Base-by-base conservation (phyloP, 37 sponge, comb jelly and placozoan genomes). In the Chondrosia reniformis region DNA sequence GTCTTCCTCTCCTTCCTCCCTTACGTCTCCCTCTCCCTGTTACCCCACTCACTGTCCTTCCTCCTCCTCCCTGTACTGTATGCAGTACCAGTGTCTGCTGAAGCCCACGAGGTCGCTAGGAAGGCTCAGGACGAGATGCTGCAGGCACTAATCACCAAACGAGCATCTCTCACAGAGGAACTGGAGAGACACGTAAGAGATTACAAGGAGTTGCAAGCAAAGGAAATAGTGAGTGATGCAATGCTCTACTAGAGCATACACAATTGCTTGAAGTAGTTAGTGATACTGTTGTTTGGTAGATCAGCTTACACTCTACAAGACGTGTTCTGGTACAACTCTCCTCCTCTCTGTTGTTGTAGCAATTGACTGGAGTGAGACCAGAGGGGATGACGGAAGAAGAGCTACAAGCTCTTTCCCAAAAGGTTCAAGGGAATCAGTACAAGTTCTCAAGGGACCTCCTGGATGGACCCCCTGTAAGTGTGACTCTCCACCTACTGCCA, bases 161-260 rank as follows among this genome's bases (percentile, higher is more conserved):
- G 89, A 74, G 61, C 75, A 21, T 66, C 40, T 1, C 82, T 89
- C 28, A 63, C 77, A 49, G 55, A 36, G 15, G 79, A 77, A 13
- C 77, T 89, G 27, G 89, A 89, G 61, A 45, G 66, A 67, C 83
- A 76, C 55, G 76, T 84, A 24, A 61, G 76, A 6, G 15, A 55
- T 0, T 89, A 89, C 79, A 85, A 89, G 76, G 83, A 84, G n/a
- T 46, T 89, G 12, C 81, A 82, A 32, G 69, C 85, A 57, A 84
- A 89, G 52, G 85, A 89, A 72, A 89, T 89, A 85, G 90, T 89
- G 56, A 52, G 80, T 66, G 5, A n/a, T n/a, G n/a, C n/a, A n/a
- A n/a, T n/a, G n/a, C n/a, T n/a, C n/a, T n/a, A n/a, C n/a, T n/a
- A n/a, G n/a, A n/a, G n/a, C n/a, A n/a, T n/a, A n/a, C n/a, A n/a